Conservation (phyloP, 2,888 invertebrate species). For the Cheilosia urbana region DNA sequence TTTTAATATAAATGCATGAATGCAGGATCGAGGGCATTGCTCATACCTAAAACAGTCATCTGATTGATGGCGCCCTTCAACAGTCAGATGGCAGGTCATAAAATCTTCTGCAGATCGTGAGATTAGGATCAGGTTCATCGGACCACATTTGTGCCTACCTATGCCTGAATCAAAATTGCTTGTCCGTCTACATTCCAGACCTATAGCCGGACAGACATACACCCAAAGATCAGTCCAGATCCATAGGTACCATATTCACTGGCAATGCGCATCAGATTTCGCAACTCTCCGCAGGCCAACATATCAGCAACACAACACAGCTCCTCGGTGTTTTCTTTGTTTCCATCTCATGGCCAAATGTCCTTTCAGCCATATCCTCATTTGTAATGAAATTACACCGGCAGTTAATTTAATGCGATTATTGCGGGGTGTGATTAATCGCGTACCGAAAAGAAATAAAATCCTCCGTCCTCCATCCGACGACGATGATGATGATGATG, state of each 20-base stretch:
- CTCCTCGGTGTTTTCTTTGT: constrained; percentile 30
- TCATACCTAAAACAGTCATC: not conserved
- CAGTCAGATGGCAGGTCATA: constrained; percentile 10
- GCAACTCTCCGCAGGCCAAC: constrained; percentile 12
- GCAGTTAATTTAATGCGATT: constrained; percentile 73
- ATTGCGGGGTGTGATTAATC: constrained; percentile 68
- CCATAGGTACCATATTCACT: not conserved
- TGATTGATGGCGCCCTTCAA: constrained; percentile 18
- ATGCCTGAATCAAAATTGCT: constrained; percentile 14
- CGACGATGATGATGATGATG: constrained; percentile 60
- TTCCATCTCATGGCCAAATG: constrained; percentile 34
- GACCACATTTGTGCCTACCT: not conserved
- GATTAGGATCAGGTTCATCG: constrained; percentile 18
- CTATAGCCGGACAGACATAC: not conserved
- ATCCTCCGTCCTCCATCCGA: constrained; percentile 10
- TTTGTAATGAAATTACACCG: constrained; percentile 55
- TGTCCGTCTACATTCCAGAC: constrained; percentile 21
- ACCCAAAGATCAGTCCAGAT: constrained; percentile 5
- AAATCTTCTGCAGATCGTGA: constrained; percentile 27
- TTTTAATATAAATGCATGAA: no score
- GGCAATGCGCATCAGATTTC: not conserved
- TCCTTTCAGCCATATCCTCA: constrained; percentile 54
- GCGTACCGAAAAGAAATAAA: constrained; percentile 24
- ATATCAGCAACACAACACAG: not conserved
- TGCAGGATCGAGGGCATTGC: not conserved